These are phyloP conservation scores for Pseudopodoces humilis DNA, from an alignment of 2,113 vertebrate species.

Conservation along the genomic window DNA sequence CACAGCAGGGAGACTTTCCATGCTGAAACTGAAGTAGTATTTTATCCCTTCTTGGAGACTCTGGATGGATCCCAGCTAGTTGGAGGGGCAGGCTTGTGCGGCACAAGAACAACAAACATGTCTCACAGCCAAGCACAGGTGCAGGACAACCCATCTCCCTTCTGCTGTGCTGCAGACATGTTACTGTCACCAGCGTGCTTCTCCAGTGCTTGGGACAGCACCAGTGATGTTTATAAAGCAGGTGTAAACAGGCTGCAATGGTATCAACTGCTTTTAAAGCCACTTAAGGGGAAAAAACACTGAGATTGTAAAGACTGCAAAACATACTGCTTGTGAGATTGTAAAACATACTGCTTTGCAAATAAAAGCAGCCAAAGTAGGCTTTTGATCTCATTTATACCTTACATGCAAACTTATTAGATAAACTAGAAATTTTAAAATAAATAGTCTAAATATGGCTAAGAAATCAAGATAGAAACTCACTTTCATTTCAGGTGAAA, in stretches of 20 bases:
- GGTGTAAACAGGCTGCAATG: not conserved
- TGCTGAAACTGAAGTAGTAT: not conserved
- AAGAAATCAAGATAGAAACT: not conserved
- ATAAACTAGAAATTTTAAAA: not conserved
- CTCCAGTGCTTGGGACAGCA: not conserved
- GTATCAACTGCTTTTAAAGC: not conserved
- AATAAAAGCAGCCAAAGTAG: not conserved
- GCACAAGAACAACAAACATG: not conserved
- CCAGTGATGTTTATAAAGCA: not conserved
- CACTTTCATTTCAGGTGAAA: not conserved
- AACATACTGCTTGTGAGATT: not conserved
- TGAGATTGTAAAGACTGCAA: not conserved
- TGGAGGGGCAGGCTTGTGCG: not conserved
- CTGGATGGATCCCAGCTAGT: not conserved
- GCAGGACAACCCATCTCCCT: not conserved
- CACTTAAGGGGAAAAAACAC: not conserved
- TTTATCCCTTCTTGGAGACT: not conserved
- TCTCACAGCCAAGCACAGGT: not conserved
- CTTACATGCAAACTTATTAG: not conserved
- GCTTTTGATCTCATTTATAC: not conserved
- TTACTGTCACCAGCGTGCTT: not conserved
- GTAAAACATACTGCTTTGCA: not conserved
- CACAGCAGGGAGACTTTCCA: not conserved
- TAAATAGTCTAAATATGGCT: not conserved
- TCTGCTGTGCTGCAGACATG: not conserved